Evolutionary conservation across 2,113 vertebrate species (phyloP), one percentile per base, ranked within the genome.

Genomic region (Dipodomys spectabilis): DNA sequence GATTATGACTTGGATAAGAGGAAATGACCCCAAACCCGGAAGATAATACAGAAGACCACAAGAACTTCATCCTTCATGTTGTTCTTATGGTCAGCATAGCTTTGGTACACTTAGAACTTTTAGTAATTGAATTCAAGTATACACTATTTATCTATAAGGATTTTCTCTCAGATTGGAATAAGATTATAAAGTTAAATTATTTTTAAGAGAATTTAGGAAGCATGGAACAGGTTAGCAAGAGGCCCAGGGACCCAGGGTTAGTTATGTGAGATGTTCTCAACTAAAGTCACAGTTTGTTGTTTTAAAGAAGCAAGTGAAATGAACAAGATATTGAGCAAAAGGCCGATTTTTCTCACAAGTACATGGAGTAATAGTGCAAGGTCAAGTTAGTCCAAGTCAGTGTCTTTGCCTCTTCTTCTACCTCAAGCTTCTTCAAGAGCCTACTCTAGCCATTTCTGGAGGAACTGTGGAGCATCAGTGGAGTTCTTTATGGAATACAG

Each of bases 201-300:
- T 35, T 49, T 49, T 71, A 19, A 69, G 84, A 13, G 18, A 5
- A 80, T 89, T 83, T 95, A 68, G 35, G 44, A 93, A 93, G 27
- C 77, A 39, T 73, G 45, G 39, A 72, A 39, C 64, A 92, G 78
- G 75, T 22, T 64, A 44, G 7, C 87, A 88, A 93, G 75, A 92
- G 65, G 11, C 23, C 23, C 44, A 73, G 73, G 32, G 65, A 5
- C 25, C 32, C 30, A 69, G 67, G 82, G 23, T 94, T 94, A 72
- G n/a, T 94, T 94, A 72, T 67, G 87, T 94, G 67, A 90, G 78
- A 91, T 89, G 6, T 83, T 95, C 23, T 79, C 32, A 95, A 60
- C 77, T 86, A 44, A 90, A 93, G 75, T 86, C 69, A 73, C 28
- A 93, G 81, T 65, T 83, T 32, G 10, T 91, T 83, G 60, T 62